Base-by-base conservation (phyloP, 1,140 invertebrate genomes). In the Brachionus sp. region DNA sequence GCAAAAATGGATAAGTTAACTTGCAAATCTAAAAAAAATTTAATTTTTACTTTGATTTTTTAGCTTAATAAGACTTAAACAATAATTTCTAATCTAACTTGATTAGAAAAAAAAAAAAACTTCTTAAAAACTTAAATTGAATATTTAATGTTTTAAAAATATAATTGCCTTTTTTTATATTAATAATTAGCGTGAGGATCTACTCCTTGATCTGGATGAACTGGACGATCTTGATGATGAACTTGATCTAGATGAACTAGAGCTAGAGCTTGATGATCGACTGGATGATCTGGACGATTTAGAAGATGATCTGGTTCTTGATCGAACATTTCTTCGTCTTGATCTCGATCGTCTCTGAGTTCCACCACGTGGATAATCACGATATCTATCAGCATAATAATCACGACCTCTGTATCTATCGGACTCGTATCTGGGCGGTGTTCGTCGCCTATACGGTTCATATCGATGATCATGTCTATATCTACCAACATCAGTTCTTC, bases 241-340 rank as follows among this genome's bases (percentile, higher is more conserved):
- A 6, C 33, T 37, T 46, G 39, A 70, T 9, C 33, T 39, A n/a
- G 25, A 46, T 39, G 70, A 75, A 29, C 25, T 9, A 25, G 70
- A 75, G 9, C 39, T 19, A 25, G 25, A 35, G 4, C 39, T 25
- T 13, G 70, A 75, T 10, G 68, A 73, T 23, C 33, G n/a, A 39
- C 33, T 39, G 7, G 68, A 73, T 42, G 70, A 75, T 29, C 70
- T 75, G 44, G 70, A 29, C 29, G 29, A 29, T 29, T 29, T 29
- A 3, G 68, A 73, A 5, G 68, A 73, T 42, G 70, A 75, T 29
- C 70, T 75, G 44, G 70, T 13, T 46, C 70, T 44, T 12, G 70
- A 25, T 33, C 70, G 66, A 37, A n/a, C 35, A 7, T 33, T 33
- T 73, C 68, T 39, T 19, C 6, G 19, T 42, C 35, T 73, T 5